Conservation (phyloP, 2,797 vertebrate species). For the Novumbra hubbsi region DNA sequence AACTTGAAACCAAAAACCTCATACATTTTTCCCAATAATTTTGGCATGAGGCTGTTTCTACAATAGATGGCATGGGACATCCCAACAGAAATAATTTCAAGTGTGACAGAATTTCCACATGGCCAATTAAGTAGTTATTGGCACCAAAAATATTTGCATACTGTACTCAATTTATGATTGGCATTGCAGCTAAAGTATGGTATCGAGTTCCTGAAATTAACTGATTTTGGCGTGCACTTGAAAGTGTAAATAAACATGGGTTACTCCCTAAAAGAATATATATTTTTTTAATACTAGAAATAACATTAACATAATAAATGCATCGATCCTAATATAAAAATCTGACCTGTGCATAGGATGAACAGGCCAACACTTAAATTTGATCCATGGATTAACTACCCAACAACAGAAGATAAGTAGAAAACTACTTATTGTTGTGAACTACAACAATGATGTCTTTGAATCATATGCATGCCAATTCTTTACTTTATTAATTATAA, state of each 20-base stretch:
- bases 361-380: too few species aligned
- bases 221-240: constrained; percentile 28
- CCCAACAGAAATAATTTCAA: constrained; percentile 6
- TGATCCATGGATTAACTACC: too few species aligned
- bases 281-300: constrained; percentile 16
- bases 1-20: background rate
- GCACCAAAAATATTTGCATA: constrained; percentile 43
- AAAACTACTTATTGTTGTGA: too few species aligned
- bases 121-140: constrained; percentile 44
- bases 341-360: too few species aligned
- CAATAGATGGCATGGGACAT: background rate
- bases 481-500: too few species aligned
- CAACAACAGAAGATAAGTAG: too few species aligned
- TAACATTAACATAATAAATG: too few species aligned
- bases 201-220: constrained; percentile 46
- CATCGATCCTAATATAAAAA: too few species aligned
- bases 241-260: constrained; percentile 34
- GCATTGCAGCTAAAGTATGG: constrained; percentile 33
- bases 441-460: too few species aligned
- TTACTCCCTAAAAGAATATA: constrained; percentile 28
- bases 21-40: background rate
- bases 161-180: constrained; percentile 39
- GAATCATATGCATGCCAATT: too few species aligned
- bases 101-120: constrained; percentile 32
- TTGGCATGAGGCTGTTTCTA: background rate